Base-by-base conservation (phyloP, 2,113 vertebrate species). In the Ancistrus triradiatus region DNA sequence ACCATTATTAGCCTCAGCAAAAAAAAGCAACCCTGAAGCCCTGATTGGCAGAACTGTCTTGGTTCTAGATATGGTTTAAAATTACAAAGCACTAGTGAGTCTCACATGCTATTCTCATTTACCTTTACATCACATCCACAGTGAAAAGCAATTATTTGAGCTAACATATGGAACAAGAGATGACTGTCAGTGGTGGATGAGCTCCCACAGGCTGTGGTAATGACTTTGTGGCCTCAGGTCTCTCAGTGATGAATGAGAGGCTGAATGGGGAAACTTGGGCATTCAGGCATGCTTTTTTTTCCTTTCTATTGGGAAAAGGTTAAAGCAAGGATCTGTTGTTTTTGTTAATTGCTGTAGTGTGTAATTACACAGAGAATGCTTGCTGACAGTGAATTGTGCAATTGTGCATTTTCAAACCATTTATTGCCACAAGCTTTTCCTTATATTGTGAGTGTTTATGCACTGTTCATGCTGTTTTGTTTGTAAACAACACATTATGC, bases 401-500 rank as follows among this genome's bases (percentile, higher is more conserved):
- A 21, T 13, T 33, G 33, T 11, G n/a, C 28, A 28, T 44, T 37
- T 53, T 11, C 9, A 15, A 37, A 35, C 17, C 27, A 6, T 18
- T 46, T 24, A 24, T 35, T 43, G 27, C 40, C 13, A 17, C 1
- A n/a, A 55, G 62, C 14, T 25, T 33, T 46, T 33, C 24, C 18
- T 13, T 14, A n/a, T 13, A 24, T 18, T 11, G n/a, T 17, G 1
- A 35, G 28, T 40, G 28, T 37, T 53, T 21, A 21, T 11, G 43
- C 18, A 47, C 15, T 47, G 10, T 47, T n/a, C 28, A 19, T 7
- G 19, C 47, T 24, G 31, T n/a, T 38, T 53, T 70, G 68, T 63
- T 57, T 70, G 47, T 43, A 63, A 70, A 70, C 68, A 57, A 24
- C 5, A 9, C 66, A 19, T 25, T 56, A 43, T 25, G 59, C 44